phyloP scores from a whole-genome alignment of 1,140 invertebrate species.

The Tetramorium parvispinum region DNA sequence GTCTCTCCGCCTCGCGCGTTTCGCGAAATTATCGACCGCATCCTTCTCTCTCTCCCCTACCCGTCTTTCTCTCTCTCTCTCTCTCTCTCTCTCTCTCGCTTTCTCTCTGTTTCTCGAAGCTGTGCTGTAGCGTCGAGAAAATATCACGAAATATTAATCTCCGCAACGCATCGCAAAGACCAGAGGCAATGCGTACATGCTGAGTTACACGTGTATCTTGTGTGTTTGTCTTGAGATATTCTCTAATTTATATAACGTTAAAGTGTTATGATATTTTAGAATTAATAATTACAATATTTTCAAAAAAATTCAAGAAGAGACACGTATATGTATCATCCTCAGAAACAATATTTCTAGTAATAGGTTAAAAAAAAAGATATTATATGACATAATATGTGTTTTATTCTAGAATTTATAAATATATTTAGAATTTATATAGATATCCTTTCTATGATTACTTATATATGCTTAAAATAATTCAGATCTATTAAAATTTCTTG shows the following conservation, averaged over 20 bases:
- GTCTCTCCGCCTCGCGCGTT: constrained; percentile 35
- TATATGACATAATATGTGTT: neutral
- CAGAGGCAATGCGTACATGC: neutral
- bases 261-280: neutral
- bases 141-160: constrained; percentile 46
- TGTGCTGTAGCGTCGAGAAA: constrained; percentile 9
- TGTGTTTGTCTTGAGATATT: constrained; percentile 12
- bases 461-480: neutral
- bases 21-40: constrained; percentile 43
- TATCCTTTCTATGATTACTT: neutral
- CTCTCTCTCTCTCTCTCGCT: neutral
- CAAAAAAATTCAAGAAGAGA: neutral
- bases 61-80: neutral
- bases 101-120: neutral
- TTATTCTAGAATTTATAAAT: neutral
- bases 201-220: neutral
- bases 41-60: neutral
- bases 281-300: neutral
- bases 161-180: neutral
- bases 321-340: neutral
- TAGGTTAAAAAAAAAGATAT: neutral
- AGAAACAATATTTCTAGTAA: neutral
- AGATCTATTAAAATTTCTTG: neutral
- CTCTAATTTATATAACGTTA: constrained; percentile 4
- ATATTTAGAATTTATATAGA: neutral